Base-by-base conservation (phyloP, 2,113 vertebrate species). In the Clarias macrocephalus region DNA sequence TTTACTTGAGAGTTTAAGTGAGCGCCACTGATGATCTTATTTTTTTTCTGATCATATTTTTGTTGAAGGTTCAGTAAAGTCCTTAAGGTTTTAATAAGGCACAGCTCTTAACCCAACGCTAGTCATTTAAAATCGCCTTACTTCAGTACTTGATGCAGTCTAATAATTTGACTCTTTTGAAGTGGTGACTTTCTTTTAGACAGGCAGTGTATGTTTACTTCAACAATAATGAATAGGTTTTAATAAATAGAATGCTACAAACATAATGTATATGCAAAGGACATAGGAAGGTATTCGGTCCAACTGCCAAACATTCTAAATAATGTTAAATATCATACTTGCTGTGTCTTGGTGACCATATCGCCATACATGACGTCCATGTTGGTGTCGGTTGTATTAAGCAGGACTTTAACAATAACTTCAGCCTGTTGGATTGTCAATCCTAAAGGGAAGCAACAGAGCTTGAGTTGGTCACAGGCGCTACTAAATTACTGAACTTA, bases 271-370 rank as follows among this genome's bases (percentile, higher is more conserved):
- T 18, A 57, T 28, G 21, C 56, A 62, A 79, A 21, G 16, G 33
- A 60, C 62, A 88, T 30, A 57, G 66, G 56, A 54, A 37, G 16
- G 5, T 28, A 5, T 30, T 28, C 3, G 8, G 59, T 82, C 30
- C 33, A 42, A 52, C 7, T 48, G 48, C 48, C 48, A 48, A 48
- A 60, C 57, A 57, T 59, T 75, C 54, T 28, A 42, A 84, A 83
- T 19, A 30, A 54, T 1, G 60, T 3, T 63, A 8, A 16, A 48
- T 56, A 63, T 28, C 91, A 94, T 87, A 99, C 98, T 96, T 99
- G 98, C 88, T 99, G 97, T 79, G 95, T 94, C 94, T 99, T 99
- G 91, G 97, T 98, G 72, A 98, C 96, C 97, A 99, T 99, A 89
- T 99, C 97, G 79, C 92, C 92, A 81, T 97, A 97, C 91, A 98